Conservation (phyloP, 1,140 invertebrate species). For the Drosophila paulistorum region DNA sequence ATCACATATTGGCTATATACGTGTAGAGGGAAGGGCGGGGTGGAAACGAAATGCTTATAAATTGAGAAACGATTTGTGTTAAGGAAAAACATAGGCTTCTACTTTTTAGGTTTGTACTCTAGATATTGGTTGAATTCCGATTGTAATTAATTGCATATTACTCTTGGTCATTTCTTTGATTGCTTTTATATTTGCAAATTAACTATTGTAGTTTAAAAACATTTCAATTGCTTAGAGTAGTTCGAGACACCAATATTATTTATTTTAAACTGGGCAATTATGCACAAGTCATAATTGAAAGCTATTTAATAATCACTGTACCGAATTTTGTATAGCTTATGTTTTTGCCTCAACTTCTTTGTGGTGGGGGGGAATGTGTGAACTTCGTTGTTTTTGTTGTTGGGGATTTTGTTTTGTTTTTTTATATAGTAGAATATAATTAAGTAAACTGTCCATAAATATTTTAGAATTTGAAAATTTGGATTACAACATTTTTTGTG, state of each 20-base stretch:
- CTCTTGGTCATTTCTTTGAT: slow-evolving; percentile 1
- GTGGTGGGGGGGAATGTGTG: slow-evolving; percentile 8
- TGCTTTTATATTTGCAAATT: neutral
- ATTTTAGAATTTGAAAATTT: slow-evolving; percentile 57
- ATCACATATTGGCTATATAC: slow-evolving; percentile 67
- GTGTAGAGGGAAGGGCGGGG: slow-evolving; percentile 31
- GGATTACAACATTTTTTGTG: slow-evolving; percentile 41
- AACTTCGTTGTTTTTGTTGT: slow-evolving; percentile 39
- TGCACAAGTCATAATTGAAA: too few relatives aligned
- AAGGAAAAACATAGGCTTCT: neutral
- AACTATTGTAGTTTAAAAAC: neutral
- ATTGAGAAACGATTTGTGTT: neutral
- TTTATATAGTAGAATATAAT: slow-evolving; percentile 48
- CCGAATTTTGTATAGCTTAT: slow-evolving; percentile 4
- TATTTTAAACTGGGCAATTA: neutral
- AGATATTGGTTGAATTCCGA: neutral
- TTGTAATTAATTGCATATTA: neutral
- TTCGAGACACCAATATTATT: neutral
- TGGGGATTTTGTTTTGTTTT: neutral
- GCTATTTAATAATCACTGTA: neutral
- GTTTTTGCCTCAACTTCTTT: neutral
- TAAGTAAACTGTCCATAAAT: slow-evolving; percentile 70
- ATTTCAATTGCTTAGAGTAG: neutral
- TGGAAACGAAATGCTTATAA: slow-evolving; percentile 1
- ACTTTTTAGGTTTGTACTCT: neutral